These are phyloP conservation scores for Sterrhoptilus dennistouni DNA, from an alignment of 2,113 vertebrate genomes.

Conservation along the genomic window DNA sequence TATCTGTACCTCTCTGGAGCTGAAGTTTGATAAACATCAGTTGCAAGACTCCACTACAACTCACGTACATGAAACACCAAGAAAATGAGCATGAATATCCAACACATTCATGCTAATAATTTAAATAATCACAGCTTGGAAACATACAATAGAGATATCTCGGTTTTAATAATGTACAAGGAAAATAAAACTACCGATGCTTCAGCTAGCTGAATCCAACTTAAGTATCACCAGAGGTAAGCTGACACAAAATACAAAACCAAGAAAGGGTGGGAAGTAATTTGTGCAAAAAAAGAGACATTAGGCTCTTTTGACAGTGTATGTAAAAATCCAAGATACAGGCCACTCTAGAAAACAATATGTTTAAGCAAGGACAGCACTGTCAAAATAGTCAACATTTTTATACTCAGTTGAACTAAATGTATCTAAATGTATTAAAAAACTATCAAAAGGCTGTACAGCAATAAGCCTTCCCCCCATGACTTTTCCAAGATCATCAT, in stretches of 20 bases:
- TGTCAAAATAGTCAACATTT: background rate
- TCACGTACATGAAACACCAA: fast-evolving
- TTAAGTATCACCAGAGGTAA: background rate
- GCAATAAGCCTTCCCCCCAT: background rate
- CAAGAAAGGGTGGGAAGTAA: background rate
- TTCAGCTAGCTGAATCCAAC: background rate
- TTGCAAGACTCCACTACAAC: background rate
- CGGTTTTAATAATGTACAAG: background rate
- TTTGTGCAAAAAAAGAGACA: background rate
- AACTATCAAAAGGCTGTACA: background rate
- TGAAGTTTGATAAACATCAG: background rate
- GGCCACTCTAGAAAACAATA: background rate
- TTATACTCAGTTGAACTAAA: background rate
- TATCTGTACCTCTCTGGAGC: background rate
- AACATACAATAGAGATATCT: background rate
- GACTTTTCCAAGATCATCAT: background rate
- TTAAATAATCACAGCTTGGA: background rate
- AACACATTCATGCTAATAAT: background rate
- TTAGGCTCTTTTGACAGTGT: background rate
- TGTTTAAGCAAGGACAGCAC: background rate
- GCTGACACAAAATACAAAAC: background rate
- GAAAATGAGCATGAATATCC: background rate
- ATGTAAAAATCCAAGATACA: background rate
- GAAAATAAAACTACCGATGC: background rate
- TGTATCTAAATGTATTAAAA: background rate